phyloP scores from a whole-genome alignment of 2,888 invertebrate species.

The Muscina levida region DNA sequence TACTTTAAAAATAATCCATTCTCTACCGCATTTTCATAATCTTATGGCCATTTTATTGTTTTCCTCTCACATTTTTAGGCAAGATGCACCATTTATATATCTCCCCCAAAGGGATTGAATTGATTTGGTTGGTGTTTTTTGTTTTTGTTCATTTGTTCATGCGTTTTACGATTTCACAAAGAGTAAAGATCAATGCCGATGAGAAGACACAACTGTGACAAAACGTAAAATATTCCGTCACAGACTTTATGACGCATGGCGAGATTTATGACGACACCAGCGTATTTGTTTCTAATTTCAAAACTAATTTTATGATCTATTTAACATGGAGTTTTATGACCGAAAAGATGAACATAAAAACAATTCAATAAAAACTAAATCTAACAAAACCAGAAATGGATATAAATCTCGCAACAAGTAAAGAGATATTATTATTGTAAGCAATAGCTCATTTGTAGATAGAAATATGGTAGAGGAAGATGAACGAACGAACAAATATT shows the following conservation, averaged over 20 bases:
- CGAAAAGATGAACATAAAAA: slow-evolving; percentile 58
- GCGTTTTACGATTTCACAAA: background rate
- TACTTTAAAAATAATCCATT: no score
- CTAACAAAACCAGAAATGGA: background rate
- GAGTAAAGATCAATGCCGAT: slow-evolving; percentile 19
- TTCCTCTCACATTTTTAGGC: no score
- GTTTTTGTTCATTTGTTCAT: no score
- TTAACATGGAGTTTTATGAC: slow-evolving; percentile 56
- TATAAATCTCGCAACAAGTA: no score
- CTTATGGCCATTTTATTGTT: no score
- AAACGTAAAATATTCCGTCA: slow-evolving; percentile 12
- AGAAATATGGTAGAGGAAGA: slow-evolving; percentile 1
- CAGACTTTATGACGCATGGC: slow-evolving; percentile 17
- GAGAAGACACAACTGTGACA: slow-evolving; percentile 21
- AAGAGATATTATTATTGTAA: no score
- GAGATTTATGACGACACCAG: slow-evolving; percentile 54
- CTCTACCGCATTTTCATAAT: no score
- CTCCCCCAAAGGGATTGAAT: background rate
- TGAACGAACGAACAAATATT: slow-evolving; percentile 5
- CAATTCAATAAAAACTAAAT: slow-evolving; percentile 52
- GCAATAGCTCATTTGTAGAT: slow-evolving; percentile 19
- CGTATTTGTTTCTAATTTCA: slow-evolving; percentile 57
- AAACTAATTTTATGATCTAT: slow-evolving; percentile 62
- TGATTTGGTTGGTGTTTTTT: no score
- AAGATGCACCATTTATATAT: background rate